These are phyloP conservation scores for Trichoplusia ni DNA, from an alignment of 1,140 invertebrate genomes.

Conservation along the genomic window DNA sequence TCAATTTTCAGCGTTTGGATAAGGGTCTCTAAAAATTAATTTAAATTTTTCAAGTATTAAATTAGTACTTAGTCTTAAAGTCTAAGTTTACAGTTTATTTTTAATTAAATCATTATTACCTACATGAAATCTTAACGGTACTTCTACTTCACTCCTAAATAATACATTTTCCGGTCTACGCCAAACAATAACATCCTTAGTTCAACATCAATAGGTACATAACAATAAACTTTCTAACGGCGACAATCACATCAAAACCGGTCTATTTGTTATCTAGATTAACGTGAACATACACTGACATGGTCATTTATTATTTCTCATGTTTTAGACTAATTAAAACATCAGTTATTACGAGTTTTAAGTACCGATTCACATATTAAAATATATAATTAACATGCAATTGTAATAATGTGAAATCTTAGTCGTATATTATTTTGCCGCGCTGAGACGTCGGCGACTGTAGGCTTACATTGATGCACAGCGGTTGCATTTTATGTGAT, in stretches of 20 bases:
- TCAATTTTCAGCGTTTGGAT: no score
- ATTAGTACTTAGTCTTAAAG: no score
- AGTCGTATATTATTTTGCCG: slow-evolving; percentile 53
- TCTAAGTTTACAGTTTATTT: no score
- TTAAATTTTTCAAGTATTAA: no score
- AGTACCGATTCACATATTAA: slow-evolving; percentile 5
- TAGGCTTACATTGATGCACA: slow-evolving; percentile 11
- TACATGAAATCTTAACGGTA: no score
- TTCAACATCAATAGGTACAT: no score
- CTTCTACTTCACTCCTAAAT: no score
- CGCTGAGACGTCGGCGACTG: slow-evolving; percentile 17
- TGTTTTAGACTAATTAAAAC: slow-evolving; percentile 8
- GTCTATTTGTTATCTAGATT: background rate
- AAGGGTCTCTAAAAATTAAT: no score
- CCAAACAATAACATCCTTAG: no score
- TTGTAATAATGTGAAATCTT: slow-evolving; percentile 55
- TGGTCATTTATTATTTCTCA: slow-evolving; percentile 4
- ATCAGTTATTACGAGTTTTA: slow-evolving; percentile 1
- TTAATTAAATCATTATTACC: no score
- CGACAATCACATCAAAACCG: background rate
- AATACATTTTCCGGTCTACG: no score
- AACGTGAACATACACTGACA: background rate
- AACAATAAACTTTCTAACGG: slow-evolving; percentile 11
- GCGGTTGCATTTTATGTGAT: slow-evolving; percentile 2
- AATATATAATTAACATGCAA: slow-evolving; percentile 51